A percentile compares a stretch with the other conserved stretches of the same genome.
These are phyloP conservation scores for Rhinogobio ventralis DNA, from an alignment of 2,797 vertebrate genomes.

Conservation along the genomic window DNA sequence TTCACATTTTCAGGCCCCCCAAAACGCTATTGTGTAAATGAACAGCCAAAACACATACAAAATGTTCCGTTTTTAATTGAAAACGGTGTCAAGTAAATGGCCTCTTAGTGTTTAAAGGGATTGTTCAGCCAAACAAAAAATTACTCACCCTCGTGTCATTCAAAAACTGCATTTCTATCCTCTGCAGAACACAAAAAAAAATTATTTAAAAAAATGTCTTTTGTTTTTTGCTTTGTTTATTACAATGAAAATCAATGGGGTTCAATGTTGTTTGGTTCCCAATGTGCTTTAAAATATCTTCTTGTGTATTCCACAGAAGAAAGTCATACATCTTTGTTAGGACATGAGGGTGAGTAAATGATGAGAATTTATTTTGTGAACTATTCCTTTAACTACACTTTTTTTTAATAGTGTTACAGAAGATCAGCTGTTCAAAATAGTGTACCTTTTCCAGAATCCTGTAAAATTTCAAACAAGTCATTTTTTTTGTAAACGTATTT, in stretches of 20 bases:
- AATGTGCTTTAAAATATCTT: neutral
- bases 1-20: too few species aligned
- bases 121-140: neutral
- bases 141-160: neutral
- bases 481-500: neutral
- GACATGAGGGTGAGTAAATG: neutral
- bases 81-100: neutral
- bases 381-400: neutral
- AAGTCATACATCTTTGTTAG: neutral
- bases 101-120: neutral
- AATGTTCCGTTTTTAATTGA: neutral
- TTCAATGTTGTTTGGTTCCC: neutral
- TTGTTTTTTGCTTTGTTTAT: neutral
- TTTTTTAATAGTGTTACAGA: neutral
- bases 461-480: neutral
- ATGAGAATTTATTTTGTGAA: neutral
- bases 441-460: neutral
- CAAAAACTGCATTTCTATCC: neutral
- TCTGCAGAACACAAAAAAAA: neutral
- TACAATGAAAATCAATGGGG: neutral
- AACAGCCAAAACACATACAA: neutral
- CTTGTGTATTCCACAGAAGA: neutral
- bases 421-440: neutral
- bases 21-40: neutral
- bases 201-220: accelerated